phyloP scores from a whole-genome alignment of 2,888 invertebrate genomes.

The Synanthedon myopaeformis region DNA sequence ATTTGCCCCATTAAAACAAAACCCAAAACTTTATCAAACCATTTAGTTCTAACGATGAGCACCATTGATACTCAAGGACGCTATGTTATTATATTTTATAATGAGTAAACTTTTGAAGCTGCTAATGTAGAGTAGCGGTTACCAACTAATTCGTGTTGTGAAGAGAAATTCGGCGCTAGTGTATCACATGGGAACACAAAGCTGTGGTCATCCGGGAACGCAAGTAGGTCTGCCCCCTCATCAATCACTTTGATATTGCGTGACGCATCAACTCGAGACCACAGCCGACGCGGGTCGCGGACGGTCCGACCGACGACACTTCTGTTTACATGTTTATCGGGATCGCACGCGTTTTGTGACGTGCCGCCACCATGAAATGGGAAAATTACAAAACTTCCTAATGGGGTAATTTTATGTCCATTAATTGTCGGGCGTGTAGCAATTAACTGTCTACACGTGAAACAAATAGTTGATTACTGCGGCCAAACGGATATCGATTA shows the following conservation, averaged over 20 bases:
- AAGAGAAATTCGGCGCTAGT: not conserved
- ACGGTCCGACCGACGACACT: conserved; percentile 18
- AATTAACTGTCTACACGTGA: not conserved
- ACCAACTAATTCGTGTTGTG: not conserved
- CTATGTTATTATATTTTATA: not conserved
- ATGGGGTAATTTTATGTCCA: conserved; percentile 7
- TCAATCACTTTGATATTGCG: conserved; percentile 59
- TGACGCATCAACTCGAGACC: conserved; percentile 45
- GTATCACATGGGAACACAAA: conserved; percentile 3
- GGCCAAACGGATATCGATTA: not conserved
- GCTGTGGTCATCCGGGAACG: conserved; percentile 23
- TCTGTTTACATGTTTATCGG: conserved; percentile 30
- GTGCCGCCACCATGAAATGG: conserved; percentile 2
- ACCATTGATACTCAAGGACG: not conserved
- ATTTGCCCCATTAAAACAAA: too few relatives aligned
- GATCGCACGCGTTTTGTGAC: conserved; percentile 16
- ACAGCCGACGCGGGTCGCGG: not conserved
- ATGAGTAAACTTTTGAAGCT: not conserved
- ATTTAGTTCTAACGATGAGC: too few relatives aligned
- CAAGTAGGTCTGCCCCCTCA: conserved; percentile 21
- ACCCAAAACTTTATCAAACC: too few relatives aligned
- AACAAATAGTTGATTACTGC: not conserved
- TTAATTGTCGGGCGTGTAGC: not conserved
- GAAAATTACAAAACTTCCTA: conserved; percentile 8
- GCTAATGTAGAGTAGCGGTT: not conserved